Percentiles rank a stretch among this genome's conserved stretches.
These are phyloP conservation scores for Tyrannus savana DNA, from an alignment of 2,113 vertebrate species.

Conservation along the genomic window DNA sequence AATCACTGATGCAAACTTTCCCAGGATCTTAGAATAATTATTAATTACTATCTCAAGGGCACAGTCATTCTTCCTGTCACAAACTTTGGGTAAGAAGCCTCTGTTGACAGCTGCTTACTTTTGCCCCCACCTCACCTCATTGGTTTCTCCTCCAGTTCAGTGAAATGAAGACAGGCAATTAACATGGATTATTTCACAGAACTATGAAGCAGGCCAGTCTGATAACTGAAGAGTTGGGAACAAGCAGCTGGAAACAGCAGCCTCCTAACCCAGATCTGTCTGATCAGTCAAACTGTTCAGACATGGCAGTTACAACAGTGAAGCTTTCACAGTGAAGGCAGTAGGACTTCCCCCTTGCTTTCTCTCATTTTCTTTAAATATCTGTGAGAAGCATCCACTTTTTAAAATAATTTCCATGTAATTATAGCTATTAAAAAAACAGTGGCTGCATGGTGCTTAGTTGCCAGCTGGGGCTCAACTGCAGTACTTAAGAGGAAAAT, in stretches of 20 bases:
- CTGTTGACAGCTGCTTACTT: not conserved
- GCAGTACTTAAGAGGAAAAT: not conserved
- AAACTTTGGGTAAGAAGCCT: not conserved
- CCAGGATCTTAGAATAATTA: not conserved
- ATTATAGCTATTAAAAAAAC: not conserved
- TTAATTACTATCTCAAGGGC: not conserved
- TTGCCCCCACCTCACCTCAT: not conserved
- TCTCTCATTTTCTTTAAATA: not conserved
- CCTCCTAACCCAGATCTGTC: conserved; percentile 41
- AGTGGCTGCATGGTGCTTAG: not conserved
- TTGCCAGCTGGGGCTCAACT: not conserved
- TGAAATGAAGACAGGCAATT: not conserved
- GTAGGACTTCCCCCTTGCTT: not conserved
- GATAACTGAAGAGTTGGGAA: not conserved
- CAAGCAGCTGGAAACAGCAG: conserved; percentile 5
- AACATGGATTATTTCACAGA: not conserved
- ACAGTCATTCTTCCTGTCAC: not conserved
- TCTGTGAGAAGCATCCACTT: not conserved
- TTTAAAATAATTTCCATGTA: not conserved
- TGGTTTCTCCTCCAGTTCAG: not conserved
- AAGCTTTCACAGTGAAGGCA: not conserved
- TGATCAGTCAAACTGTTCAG: not conserved
- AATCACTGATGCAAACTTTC: not conserved
- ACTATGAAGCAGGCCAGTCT: not conserved
- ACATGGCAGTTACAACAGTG: not conserved